These are phyloP conservation scores for Falco rusticolus DNA, from an alignment of 2,797 vertebrate genomes.

Conservation along the genomic window DNA sequence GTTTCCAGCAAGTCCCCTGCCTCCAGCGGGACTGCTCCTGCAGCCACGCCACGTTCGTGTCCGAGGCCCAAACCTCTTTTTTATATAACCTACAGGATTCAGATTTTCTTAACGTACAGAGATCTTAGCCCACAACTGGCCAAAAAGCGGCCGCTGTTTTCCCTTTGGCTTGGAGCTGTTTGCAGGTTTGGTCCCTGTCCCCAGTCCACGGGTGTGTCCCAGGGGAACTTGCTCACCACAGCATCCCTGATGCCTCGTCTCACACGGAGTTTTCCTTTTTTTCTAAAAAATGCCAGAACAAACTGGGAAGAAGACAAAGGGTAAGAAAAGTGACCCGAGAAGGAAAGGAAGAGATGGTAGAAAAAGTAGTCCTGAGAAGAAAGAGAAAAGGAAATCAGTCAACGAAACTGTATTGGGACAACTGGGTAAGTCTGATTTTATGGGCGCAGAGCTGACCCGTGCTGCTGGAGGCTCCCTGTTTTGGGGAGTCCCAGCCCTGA, in stretches of 20 bases:
- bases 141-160: neutral
- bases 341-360: conserved; percentile 85
- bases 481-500: neutral
- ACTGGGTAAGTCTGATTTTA: conserved; percentile 85
- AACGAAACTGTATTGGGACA: conserved; percentile 90
- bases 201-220: neutral
- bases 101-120: neutral
- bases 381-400: conserved; percentile 89
- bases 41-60: neutral
- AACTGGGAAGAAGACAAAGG: conserved; percentile 84
- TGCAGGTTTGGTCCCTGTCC: neutral
- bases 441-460: neutral
- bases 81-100: neutral
- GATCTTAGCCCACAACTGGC: neutral
- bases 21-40: neutral
- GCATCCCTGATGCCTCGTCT: neutral
- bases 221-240: neutral
- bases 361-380: conserved; percentile 90
- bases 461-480: neutral
- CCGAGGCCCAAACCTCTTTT: neutral
- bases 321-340: conserved; percentile 87
- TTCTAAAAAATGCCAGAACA: conserved; percentile 80
- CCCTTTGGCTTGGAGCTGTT: neutral
- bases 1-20: neutral
- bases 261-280: conserved; percentile 43